Conservation (phyloP, 2,113 vertebrate species). For the Caranx ignobilis region DNA sequence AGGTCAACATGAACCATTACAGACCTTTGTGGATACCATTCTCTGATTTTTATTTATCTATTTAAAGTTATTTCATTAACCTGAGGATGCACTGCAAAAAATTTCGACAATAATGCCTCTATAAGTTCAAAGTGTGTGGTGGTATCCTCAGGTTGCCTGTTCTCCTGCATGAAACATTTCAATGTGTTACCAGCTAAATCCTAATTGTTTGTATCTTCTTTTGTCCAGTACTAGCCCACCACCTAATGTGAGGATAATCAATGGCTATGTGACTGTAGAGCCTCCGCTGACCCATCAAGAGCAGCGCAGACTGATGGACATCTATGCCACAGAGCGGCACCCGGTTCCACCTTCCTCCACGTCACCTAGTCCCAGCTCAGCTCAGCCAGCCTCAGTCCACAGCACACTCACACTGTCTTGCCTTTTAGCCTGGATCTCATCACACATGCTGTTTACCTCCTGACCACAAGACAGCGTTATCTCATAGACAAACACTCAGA, state of each 20-base stretch:
- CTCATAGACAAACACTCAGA: conserved; percentile 50
- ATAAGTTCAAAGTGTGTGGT: too few relatives aligned
- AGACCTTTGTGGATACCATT: not conserved
- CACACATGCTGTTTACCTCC: conserved; percentile 84
- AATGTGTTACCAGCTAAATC: not conserved
- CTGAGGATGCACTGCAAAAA: not conserved
- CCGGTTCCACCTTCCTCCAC: conserved; percentile 46
- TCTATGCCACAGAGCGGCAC: conserved; percentile 5
- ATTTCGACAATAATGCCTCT: not conserved
- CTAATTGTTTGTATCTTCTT: not conserved
- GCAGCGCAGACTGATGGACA: conserved; percentile 62
- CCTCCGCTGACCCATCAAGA: conserved; percentile 81
- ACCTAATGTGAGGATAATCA: conserved; percentile 87
- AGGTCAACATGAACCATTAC: not conserved
- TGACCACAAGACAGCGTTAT: conserved; percentile 83
- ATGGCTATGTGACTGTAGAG: conserved; percentile 88
- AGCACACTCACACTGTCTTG: conserved; percentile 51
- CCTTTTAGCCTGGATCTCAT: conserved; percentile 77
- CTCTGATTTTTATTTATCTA: not conserved
- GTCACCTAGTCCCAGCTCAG: conserved; percentile 71
- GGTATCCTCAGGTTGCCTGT: not conserved
- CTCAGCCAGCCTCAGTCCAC: conserved; percentile 39
- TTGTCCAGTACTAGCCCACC: conserved; percentile 87
- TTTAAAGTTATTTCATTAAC: not conserved
- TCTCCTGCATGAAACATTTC: not conserved